phyloP scores from a whole-genome alignment of 2,113 vertebrate genomes.

The Plecotus auritus region DNA sequence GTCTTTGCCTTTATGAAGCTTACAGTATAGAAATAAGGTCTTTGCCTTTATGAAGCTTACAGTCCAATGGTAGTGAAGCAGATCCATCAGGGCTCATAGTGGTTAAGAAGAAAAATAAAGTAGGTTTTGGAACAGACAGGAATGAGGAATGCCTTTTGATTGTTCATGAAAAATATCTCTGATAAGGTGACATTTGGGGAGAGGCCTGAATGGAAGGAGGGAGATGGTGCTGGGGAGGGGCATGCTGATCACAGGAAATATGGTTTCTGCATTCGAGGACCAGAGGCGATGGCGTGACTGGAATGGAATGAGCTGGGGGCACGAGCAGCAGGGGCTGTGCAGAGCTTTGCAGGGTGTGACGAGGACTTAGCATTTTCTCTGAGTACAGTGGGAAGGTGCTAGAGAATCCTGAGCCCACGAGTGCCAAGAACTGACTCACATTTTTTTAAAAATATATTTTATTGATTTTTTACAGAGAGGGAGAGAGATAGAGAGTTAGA shows the following conservation, averaged over 20 bases:
- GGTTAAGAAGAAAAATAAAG: background rate
- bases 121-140: background rate
- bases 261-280: background rate
- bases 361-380: background rate
- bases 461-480: too few relatives aligned
- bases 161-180: background rate
- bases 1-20: background rate
- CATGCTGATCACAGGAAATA: background rate
- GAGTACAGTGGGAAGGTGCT: accelerated
- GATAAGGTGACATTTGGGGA: background rate
- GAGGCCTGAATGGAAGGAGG: background rate
- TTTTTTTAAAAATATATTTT: too few relatives aligned
- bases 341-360: background rate
- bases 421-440: background rate
- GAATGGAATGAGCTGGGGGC: background rate
- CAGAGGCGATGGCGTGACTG: accelerated
- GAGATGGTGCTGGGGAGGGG: background rate
- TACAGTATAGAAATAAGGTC: background rate
- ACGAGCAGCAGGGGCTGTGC: accelerated
- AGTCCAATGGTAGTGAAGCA: too few relatives aligned
- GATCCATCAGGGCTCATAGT: background rate
- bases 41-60: background rate
- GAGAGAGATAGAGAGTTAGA: too few relatives aligned
- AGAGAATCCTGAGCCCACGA: background rate
- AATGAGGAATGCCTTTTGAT: background rate